A percentile compares a stretch with the other conserved stretches of the same genome.
Evolutionary conservation across 1,140 invertebrate species (phyloP).

Genomic region (Hyphantria cunea): DNA sequence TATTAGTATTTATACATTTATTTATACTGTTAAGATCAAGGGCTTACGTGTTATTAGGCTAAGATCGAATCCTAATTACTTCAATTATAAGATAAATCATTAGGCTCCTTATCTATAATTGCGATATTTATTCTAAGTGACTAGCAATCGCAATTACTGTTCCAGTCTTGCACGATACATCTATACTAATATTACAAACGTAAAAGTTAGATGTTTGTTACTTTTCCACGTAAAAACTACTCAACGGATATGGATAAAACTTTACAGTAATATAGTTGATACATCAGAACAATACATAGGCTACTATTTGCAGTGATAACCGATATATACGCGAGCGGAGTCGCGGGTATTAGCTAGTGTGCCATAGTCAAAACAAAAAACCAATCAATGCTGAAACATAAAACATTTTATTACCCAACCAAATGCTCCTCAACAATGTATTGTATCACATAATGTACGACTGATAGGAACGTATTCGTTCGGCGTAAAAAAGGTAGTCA

Average conservation of each 20-base stretch:
- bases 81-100: not conserved
- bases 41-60: no score
- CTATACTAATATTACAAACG: no score
- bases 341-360: no score
- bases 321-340: no score
- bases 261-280: no score
- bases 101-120: not conserved
- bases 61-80: not conserved
- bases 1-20: no score
- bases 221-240: no score
- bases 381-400: conserved; percentile 24
- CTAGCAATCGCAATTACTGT: not conserved
- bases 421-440: conserved; percentile 22
- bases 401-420: conserved; percentile 21
- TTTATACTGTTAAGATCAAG: no score
- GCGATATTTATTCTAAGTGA: not conserved
- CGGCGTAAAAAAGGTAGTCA: conserved; percentile 26
- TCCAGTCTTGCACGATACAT: not conserved
- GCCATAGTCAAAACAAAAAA: conserved; percentile 1
- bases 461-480: conserved; percentile 11
- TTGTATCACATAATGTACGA: conserved; percentile 5
- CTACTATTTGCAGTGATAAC: no score
- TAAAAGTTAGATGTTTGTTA: no score
- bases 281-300: no score
- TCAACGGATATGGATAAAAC: no score